Base-by-base conservation (phyloP, 2,113 vertebrate genomes). In the Thalassoma bifasciatum region DNA sequence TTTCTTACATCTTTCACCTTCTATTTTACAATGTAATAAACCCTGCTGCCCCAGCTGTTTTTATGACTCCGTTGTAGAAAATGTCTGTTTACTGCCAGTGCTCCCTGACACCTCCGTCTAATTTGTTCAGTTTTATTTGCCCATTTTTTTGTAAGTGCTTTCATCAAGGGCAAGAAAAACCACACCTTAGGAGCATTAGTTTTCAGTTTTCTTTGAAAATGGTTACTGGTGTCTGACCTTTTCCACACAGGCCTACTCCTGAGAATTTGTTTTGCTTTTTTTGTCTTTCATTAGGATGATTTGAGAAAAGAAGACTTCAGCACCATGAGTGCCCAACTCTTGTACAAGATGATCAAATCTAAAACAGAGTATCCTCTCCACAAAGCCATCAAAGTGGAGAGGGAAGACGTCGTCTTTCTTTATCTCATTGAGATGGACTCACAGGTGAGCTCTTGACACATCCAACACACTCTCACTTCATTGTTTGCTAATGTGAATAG, bases 271-370 rank as follows among this genome's bases (percentile, higher is more conserved):
- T 2, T n/a, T 30, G 30, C 6, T 16, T 38, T 38, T 6, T 34
- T 58, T 53, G 22, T 61, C 34, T 67, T 65, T 47, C 58, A 10
- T 66, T 72, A 99, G 98, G 98, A 99, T 83, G 97, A 99, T 59
- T 86, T 99, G 68, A 92, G 96, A 60, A 99, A 99, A 86, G 98
- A 99, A 68, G 98, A 99, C 73, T 99, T 99, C 91, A 98, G 96
- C 83, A 98, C 95, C 81, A 97, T 99, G 97, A 97, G 96, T 60
- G 97, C 98, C 60, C 97, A 96, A 88, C 92, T 99, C 4, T 66
- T 99, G 37, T 99, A 97, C 86, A 99, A 99, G 93, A 99, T 99
- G 98, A 97, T 99, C 91, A 98, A 99, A 75, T 99, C 97, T 2
- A 99, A 99, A 93, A 99, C 98, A 0, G 96, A 99, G 58, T 99